Conservation (phyloP, 2,113 vertebrate species). For the Pelecanoides urinatrix region DNA sequence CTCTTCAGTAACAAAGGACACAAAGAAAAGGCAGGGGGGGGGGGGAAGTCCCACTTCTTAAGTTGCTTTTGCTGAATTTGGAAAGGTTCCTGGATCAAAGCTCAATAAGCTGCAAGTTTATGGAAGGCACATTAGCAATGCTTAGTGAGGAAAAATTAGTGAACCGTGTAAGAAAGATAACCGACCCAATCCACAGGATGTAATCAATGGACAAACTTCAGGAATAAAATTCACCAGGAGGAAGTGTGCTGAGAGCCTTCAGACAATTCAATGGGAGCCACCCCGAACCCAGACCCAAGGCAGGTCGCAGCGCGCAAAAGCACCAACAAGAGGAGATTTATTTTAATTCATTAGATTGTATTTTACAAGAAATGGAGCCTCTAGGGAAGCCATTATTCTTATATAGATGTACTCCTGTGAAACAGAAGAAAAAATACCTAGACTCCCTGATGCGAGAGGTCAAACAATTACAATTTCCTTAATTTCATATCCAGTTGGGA, state of each 20-base stretch:
- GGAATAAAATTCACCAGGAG: constrained; percentile 9
- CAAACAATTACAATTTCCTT: constrained; percentile 77
- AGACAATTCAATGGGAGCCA: constrained; percentile 22
- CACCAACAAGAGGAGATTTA: not conserved
- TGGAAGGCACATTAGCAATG: constrained; percentile 3
- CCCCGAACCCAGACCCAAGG: not conserved
- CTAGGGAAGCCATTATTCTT: constrained; percentile 53
- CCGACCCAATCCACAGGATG: not conserved
- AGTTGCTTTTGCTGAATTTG: constrained; percentile 21
- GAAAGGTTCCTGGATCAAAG: constrained; percentile 42
- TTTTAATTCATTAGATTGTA: constrained; percentile 47
- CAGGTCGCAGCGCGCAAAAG: not conserved
- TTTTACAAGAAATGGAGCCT: constrained; percentile 33
- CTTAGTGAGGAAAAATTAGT: not conserved
- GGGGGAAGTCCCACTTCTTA: not conserved
- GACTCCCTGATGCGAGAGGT: constrained; percentile 69
- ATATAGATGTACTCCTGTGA: constrained; percentile 54
- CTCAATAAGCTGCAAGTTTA: constrained; percentile 5
- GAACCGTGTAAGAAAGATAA: not conserved
- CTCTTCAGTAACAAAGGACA: constrained; percentile 23
- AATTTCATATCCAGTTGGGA: constrained; percentile 77
- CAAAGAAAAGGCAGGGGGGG: not conserved
- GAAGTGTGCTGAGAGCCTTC: not conserved
- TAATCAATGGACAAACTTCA: not conserved
- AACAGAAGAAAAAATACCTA: constrained; percentile 65